A percentile compares a stretch with the other conserved stretches of the same genome.
Evolutionary conservation across 2,888 invertebrate genomes (phyloP).

Genomic region (Clanis bilineata): DNA sequence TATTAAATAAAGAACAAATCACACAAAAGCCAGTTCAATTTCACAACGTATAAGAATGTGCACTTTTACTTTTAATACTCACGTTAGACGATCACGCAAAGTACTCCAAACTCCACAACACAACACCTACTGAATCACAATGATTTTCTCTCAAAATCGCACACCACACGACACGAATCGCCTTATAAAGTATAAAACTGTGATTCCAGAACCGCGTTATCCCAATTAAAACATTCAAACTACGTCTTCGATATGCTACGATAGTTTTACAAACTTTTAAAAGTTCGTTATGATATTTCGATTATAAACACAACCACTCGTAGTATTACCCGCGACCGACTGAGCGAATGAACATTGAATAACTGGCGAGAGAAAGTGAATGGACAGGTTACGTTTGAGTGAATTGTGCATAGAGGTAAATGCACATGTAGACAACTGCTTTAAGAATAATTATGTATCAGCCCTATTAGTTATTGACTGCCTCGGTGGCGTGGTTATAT

Average conservation of each 20-base stretch:
- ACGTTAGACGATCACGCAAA: constrained; percentile 50
- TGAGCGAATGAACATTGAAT: not conserved
- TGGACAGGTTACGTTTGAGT: not conserved
- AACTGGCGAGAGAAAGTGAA: not conserved
- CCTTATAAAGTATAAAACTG: not conserved
- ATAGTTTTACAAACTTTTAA: not conserved
- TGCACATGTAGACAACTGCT: no score
- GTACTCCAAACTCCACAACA: constrained; percentile 19
- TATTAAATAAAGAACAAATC: no score
- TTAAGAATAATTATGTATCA: no score
- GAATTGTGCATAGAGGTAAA: not conserved
- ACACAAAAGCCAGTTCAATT: no score
- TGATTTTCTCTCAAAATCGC: not conserved
- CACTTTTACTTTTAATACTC: constrained; percentile 62
- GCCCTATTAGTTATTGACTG: no score
- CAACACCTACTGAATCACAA: not conserved
- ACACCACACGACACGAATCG: not conserved
- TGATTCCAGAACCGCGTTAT: not conserved
- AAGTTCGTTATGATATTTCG: not conserved
- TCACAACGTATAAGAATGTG: not conserved
- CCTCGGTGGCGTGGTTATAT: no score
- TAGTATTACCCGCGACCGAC: not conserved
- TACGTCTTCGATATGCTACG: not conserved
- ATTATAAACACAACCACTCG: not conserved
- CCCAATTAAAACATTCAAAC: not conserved